Percentiles rank a stretch among this genome's conserved stretches.
These are phyloP conservation scores for Beaufortia kweichowensis DNA, from an alignment of 2,113 vertebrate species.

Conservation along the genomic window DNA sequence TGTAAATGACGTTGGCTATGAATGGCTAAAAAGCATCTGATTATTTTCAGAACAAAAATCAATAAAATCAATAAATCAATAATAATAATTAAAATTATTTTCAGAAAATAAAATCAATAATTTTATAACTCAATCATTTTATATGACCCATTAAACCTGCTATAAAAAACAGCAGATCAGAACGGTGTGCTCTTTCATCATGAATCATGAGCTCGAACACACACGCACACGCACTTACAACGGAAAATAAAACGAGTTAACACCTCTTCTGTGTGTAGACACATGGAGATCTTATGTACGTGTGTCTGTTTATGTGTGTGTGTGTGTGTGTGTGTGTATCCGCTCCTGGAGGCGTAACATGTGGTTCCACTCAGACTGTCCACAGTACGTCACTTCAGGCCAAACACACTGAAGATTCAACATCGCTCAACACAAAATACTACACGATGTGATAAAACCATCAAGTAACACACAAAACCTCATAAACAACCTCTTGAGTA, in stretches of 20 bases:
- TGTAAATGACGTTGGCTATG: no score
- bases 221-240: neutral
- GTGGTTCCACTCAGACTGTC: slow-evolving; percentile 84
- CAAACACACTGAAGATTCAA: slow-evolving; percentile 28
- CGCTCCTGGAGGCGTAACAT: slow-evolving; percentile 73
- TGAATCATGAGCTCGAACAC: no score
- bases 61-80: no score
- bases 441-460: neutral
- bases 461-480: neutral
- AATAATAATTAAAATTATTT: no score
- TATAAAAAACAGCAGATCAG: neutral
- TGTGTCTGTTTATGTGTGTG: slow-evolving; percentile 61
- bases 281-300: neutral
- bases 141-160: neutral
- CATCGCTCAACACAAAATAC: slow-evolving; percentile 2
- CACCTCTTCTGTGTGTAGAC: slow-evolving; percentile 58
- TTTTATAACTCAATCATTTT: no score
- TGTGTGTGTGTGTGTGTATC: slow-evolving; percentile 69
- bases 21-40: no score
- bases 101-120: no score
- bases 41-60: no score
- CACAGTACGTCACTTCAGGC: slow-evolving; percentile 51
- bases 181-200: no score
- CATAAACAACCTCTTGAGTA: neutral
- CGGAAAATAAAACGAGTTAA: slow-evolving; percentile 60